These are phyloP conservation scores for Gymnoscelis rufifasciata DNA, from an alignment of 2,888 invertebrate genomes.

Conservation along the genomic window DNA sequence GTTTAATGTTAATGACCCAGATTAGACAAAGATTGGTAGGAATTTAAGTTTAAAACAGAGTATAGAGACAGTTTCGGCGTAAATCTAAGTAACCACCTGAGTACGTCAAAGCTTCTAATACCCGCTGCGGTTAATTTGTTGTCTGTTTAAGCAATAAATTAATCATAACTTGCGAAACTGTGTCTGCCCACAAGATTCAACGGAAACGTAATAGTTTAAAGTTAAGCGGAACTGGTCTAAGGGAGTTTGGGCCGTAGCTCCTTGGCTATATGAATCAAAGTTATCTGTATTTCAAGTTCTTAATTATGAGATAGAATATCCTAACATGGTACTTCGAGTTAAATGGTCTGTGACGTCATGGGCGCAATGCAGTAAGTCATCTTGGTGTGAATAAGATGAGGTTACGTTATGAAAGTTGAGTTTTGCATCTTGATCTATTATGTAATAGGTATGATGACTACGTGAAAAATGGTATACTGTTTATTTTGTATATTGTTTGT, in stretches of 20 bases:
- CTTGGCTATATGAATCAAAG: constrained; percentile 15
- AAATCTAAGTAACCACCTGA: neutral
- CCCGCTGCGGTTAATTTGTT: constrained; percentile 8
- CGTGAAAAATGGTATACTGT: no score
- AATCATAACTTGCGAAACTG: constrained; percentile 42
- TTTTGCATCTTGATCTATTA: no score
- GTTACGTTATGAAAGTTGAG: no score
- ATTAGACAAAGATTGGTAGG: no score
- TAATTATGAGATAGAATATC: constrained; percentile 32
- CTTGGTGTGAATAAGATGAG: constrained; percentile 26
- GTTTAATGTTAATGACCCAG: no score
- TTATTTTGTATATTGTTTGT: no score
- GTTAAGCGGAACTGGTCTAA: constrained; percentile 18
- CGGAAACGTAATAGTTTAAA: constrained; percentile 31
- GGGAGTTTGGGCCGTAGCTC: constrained; percentile 22
- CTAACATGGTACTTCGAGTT: constrained; percentile 36
- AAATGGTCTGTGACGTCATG: constrained; percentile 35
- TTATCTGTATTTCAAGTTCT: constrained; percentile 18
- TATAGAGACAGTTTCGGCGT: no score
- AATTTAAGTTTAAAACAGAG: no score
- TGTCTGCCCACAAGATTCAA: constrained; percentile 34
- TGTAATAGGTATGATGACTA: no score
- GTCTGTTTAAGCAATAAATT: constrained; percentile 36
- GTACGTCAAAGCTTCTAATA: neutral
- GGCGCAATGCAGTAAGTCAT: constrained; percentile 29